phyloP scores from a whole-genome alignment of 2,113 vertebrate species.

The Meriones unguiculatus region DNA sequence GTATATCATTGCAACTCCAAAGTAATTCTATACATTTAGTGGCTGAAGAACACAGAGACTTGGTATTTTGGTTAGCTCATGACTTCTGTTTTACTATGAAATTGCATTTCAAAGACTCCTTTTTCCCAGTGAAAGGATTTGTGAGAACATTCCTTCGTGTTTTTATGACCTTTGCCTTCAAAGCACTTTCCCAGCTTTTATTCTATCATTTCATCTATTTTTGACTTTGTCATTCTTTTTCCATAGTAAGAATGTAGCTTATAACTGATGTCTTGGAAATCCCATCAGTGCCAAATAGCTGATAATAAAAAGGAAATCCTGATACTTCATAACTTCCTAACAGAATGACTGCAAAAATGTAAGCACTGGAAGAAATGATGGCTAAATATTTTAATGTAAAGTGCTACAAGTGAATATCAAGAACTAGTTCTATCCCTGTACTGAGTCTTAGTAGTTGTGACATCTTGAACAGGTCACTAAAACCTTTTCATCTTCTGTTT shows the following conservation, averaged over 20 bases:
- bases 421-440: neutral
- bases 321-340: conserved; percentile 74
- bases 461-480: conserved; percentile 31
- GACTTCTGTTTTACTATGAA: conserved; percentile 79
- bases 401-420: neutral
- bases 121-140: conserved; percentile 74
- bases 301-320: conserved; percentile 79
- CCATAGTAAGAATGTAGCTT: conserved; percentile 59
- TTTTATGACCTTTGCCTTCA: conserved; percentile 85
- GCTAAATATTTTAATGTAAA: conserved; percentile 34
- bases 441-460: neutral
- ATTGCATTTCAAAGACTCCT: conserved; percentile 76
- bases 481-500: conserved; percentile 51
- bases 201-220: conserved; percentile 84
- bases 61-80: conserved; percentile 51
- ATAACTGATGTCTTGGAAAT: conserved; percentile 83
- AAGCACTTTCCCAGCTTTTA: conserved; percentile 85
- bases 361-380: conserved; percentile 39
- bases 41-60: conserved; percentile 32
- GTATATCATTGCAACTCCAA: neutral
- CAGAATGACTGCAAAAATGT: conserved; percentile 64
- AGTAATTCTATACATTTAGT: neutral
- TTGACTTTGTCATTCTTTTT: conserved; percentile 83
- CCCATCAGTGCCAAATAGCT: conserved; percentile 61
- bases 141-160: conserved; percentile 78